phyloP scores from a whole-genome alignment of 2,797 vertebrate species.

The Botia almorhae region DNA sequence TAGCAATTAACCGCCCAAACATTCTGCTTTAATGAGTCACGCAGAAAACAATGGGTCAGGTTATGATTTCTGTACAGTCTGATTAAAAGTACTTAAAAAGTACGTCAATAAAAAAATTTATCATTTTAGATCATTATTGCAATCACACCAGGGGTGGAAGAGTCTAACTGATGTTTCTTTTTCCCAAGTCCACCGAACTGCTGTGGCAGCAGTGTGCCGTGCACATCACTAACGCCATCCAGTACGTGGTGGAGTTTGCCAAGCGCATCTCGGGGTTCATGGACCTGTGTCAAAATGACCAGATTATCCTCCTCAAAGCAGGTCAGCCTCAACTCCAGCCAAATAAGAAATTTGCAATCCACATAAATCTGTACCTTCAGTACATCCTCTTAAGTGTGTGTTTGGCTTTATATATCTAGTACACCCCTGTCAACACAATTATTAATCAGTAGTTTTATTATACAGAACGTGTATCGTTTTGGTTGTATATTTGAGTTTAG shows the following conservation, averaged over 20 bases:
- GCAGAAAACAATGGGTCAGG: slow-evolving; percentile 4
- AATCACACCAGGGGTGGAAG: neutral
- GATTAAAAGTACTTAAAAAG: slow-evolving; percentile 35
- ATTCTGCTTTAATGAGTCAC: slow-evolving; percentile 7
- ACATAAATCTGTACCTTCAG: neutral
- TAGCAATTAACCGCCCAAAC: slow-evolving; percentile 21
- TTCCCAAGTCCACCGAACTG: slow-evolving; percentile 82
- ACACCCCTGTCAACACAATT: neutral
- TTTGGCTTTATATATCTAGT: neutral
- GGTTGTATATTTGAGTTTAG: neutral
- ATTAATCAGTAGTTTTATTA: neutral
- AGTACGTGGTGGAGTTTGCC: slow-evolving; percentile 94
- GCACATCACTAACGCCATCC: slow-evolving; percentile 91
- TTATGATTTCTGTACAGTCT: neutral
- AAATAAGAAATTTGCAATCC: neutral
- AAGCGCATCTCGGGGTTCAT: slow-evolving; percentile 92
- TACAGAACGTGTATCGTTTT: neutral
- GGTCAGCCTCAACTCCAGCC: slow-evolving; percentile 72
- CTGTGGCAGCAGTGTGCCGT: slow-evolving; percentile 92
- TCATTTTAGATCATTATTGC: slow-evolving; percentile 19
- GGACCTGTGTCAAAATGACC: slow-evolving; percentile 94
- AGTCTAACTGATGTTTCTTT: slow-evolving; percentile 30
- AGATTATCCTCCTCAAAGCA: slow-evolving; percentile 94
- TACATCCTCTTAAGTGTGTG: neutral
- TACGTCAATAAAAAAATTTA: neutral